Evolutionary conservation across 2,797 vertebrate genomes (phyloP).

Genomic region (Malacoctenus gilli): DNA sequence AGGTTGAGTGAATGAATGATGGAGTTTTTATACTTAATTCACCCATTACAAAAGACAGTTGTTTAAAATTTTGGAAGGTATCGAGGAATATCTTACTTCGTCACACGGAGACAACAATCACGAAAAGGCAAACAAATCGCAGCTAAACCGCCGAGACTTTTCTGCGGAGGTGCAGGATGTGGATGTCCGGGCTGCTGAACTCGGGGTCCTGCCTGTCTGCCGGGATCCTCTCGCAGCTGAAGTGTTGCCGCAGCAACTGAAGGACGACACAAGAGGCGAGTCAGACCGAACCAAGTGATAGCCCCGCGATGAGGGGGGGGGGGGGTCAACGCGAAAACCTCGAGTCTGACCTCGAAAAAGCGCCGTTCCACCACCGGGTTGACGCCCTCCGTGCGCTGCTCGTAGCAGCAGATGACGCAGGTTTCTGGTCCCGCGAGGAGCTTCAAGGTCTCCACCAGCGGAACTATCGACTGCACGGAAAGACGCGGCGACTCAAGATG

Average conservation of each 20-base stretch:
- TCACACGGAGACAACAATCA: no score
- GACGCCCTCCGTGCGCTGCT: slow-evolving; percentile 91
- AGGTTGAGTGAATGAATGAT: no score
- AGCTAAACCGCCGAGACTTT: slow-evolving; percentile 37
- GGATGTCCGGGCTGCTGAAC: slow-evolving; percentile 93
- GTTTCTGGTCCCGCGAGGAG: slow-evolving; percentile 88
- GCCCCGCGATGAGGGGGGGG: no score
- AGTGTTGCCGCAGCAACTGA: slow-evolving; percentile 89
- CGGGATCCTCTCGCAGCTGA: slow-evolving; percentile 88
- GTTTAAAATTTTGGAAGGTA: no score
- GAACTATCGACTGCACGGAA: slow-evolving; percentile 86
- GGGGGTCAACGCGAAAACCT: no score
- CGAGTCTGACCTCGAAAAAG: slow-evolving; percentile 89
- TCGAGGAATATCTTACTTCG: no score
- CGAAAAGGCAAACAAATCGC: no score
- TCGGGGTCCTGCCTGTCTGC: slow-evolving; percentile 90
- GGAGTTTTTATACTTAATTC: no score
- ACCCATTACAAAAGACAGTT: no score
- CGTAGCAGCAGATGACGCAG: slow-evolving; percentile 93
- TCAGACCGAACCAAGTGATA: neutral
- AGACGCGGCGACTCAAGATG: neutral
- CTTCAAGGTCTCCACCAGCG: slow-evolving; percentile 90
- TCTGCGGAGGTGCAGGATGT: slow-evolving; percentile 82
- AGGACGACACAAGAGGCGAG: slow-evolving; percentile 33
- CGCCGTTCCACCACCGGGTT: slow-evolving; percentile 92